phyloP scores from a whole-genome alignment of 2,888 invertebrate species.

The Mycalesis mineus region DNA sequence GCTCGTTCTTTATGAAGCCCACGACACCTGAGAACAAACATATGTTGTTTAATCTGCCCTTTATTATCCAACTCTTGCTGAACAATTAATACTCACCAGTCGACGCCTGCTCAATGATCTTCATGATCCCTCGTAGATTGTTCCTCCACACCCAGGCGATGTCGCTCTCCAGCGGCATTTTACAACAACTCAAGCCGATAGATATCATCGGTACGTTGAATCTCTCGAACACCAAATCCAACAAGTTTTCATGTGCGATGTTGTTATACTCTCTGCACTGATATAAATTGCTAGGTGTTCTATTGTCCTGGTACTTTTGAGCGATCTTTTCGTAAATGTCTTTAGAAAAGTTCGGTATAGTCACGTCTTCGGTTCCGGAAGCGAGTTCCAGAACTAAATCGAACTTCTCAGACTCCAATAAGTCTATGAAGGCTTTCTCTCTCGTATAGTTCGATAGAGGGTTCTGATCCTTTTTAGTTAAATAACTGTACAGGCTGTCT shows the following conservation, averaged over 20 bases:
- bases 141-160: slow-evolving; percentile 86
- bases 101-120: slow-evolving; percentile 79
- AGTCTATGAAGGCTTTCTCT: slow-evolving; percentile 80
- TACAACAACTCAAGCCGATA: slow-evolving; percentile 88
- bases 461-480: slow-evolving; percentile 61
- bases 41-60: no score
- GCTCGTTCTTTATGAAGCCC: slow-evolving; percentile 83
- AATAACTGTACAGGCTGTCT: slow-evolving; percentile 76
- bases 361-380: slow-evolving; percentile 83
- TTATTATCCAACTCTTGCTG: no score
- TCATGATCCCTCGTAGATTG: slow-evolving; percentile 81
- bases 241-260: slow-evolving; percentile 66
- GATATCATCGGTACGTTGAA: slow-evolving; percentile 83
- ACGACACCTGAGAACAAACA: slow-evolving; percentile 75
- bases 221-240: slow-evolving; percentile 79
- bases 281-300: slow-evolving; percentile 54
- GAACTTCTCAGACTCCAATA: slow-evolving; percentile 82
- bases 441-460: slow-evolving; percentile 64
- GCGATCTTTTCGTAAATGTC: slow-evolving; percentile 71
- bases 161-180: slow-evolving; percentile 83
- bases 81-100: slow-evolving; percentile 71
- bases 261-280: slow-evolving; percentile 43
- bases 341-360: slow-evolving; percentile 63
- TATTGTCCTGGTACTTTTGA: slow-evolving; percentile 60
- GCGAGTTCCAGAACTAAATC: slow-evolving; percentile 85